phyloP scores from a whole-genome alignment of 2,797 vertebrate genomes.

The Neostethus bicornis region DNA sequence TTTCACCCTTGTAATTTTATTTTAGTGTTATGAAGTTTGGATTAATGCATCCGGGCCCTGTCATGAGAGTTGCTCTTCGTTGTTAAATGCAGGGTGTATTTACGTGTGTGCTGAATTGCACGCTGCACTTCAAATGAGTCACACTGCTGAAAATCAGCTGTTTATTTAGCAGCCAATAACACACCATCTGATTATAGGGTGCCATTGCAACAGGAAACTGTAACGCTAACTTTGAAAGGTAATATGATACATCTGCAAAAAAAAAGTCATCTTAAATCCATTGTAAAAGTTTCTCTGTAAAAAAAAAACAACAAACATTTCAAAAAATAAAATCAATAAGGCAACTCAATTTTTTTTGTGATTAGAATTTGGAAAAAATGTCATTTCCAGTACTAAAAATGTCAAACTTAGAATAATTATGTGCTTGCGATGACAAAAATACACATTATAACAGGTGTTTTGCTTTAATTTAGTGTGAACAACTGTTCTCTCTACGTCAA shows the following conservation, averaged over 20 bases:
- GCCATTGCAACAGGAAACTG: constrained; percentile 17
- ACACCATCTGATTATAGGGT: constrained; percentile 43
- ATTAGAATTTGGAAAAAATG: too few species aligned
- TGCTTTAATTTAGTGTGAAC: too few species aligned
- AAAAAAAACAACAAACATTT: too few species aligned
- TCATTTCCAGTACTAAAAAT: too few species aligned
- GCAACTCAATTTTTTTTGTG: too few species aligned
- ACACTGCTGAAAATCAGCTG: constrained; percentile 54
- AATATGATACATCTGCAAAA: not conserved
- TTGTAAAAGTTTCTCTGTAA: too few species aligned
- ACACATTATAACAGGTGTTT: too few species aligned
- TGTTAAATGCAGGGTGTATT: constrained; percentile 59
- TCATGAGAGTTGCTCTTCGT: constrained; percentile 41
- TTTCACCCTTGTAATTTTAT: constrained; percentile 60
- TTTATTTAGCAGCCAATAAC: constrained; percentile 67
- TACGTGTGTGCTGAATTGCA: constrained; percentile 58
- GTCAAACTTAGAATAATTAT: too few species aligned
- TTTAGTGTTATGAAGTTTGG: constrained; percentile 31
- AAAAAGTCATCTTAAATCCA: constrained; percentile 14
- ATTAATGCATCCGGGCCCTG: constrained; percentile 54
- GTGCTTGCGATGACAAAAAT: too few species aligned
- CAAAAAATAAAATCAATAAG: too few species aligned
- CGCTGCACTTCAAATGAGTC: constrained; percentile 63
- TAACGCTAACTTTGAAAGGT: not conserved
- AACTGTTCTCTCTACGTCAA: too few species aligned